Percentiles rank a stretch among this genome's conserved stretches.
These are phyloP conservation scores for Hassar affinis DNA, from an alignment of 2,113 vertebrate genomes.

Conservation along the genomic window DNA sequence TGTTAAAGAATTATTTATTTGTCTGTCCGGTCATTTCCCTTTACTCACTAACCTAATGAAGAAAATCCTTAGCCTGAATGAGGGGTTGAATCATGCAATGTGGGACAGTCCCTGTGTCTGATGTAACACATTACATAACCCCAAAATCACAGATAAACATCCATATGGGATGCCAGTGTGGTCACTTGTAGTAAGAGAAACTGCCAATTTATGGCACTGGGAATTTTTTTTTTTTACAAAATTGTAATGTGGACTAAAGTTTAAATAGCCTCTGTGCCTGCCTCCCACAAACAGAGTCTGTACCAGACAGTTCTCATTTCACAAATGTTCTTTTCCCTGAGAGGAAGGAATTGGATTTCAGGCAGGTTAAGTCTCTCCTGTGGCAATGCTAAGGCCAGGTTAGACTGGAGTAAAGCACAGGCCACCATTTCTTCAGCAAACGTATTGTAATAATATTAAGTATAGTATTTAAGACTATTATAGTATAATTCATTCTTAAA, in stretches of 20 bases:
- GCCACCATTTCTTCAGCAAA: neutral
- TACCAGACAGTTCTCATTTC: slow-evolving; percentile 25
- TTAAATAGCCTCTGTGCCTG: slow-evolving; percentile 46
- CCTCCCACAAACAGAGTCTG: slow-evolving; percentile 40
- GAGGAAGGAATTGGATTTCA: slow-evolving; percentile 5
- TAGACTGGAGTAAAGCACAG: neutral
- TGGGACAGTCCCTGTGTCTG: slow-evolving; percentile 37
- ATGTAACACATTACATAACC: slow-evolving; percentile 56
- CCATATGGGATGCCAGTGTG: slow-evolving; percentile 43
- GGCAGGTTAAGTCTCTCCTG: neutral
- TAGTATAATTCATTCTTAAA: too few species aligned
- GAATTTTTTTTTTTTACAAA: slow-evolving; percentile 45
- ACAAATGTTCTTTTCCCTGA: neutral
- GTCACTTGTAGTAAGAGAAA: slow-evolving; percentile 36
- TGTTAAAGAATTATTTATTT: slow-evolving; percentile 20
- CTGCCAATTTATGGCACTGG: slow-evolving; percentile 53
- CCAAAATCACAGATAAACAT: slow-evolving; percentile 44
- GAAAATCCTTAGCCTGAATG: slow-evolving; percentile 32
- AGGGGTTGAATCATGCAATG: slow-evolving; percentile 36
- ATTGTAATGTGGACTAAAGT: slow-evolving; percentile 49
- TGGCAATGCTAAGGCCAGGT: neutral
- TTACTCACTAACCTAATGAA: slow-evolving; percentile 11
- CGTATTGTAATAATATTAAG: neutral
- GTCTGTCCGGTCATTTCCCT: slow-evolving; percentile 13
- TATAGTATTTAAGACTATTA: too few species aligned